Evolutionary conservation across 2,888 invertebrate genomes (phyloP).

Genomic region (Drosophila neutralis): DNA sequence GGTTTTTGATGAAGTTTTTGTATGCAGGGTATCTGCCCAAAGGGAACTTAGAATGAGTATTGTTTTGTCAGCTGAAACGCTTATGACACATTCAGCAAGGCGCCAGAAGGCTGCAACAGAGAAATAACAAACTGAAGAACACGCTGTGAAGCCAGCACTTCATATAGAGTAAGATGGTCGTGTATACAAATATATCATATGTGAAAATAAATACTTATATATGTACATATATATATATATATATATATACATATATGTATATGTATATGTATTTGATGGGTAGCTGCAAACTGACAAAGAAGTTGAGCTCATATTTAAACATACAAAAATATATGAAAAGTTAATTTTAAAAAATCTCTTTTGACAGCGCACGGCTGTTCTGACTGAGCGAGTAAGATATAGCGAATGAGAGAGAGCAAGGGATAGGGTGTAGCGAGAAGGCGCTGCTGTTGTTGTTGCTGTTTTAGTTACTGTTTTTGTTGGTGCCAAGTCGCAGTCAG

Average conservation of each 20-base stretch:
- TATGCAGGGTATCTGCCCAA: neutral
- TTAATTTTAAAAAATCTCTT: slow-evolving; percentile 80
- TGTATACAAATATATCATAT: slow-evolving; percentile 1
- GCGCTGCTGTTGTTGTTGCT: slow-evolving; percentile 39
- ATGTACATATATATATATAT: neutral
- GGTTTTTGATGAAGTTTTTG: no score
- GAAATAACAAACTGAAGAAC: slow-evolving; percentile 55
- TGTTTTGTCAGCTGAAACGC: slow-evolving; percentile 43
- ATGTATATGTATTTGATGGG: slow-evolving; percentile 26
- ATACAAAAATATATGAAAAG: slow-evolving; percentile 78
- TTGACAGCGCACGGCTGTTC: slow-evolving; percentile 62
- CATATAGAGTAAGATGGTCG: slow-evolving; percentile 8
- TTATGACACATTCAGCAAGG: slow-evolving; percentile 62
- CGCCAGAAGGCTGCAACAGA: slow-evolving; percentile 43
- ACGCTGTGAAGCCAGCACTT: slow-evolving; percentile 39
- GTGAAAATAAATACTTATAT: neutral
- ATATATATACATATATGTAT: slow-evolving; percentile 1
- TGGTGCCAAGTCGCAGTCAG: slow-evolving; percentile 71
- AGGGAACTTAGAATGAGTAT: neutral
- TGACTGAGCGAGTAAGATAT: slow-evolving; percentile 10
- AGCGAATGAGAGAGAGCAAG: slow-evolving; percentile 3
- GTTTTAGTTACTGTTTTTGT: slow-evolving; percentile 26
- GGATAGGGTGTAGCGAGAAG: slow-evolving; percentile 21
- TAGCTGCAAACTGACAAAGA: slow-evolving; percentile 55
- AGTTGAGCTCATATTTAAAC: slow-evolving; percentile 62